These are phyloP conservation scores for Dreissena polymorpha DNA, from an alignment of 1,140 invertebrate genomes.

Conservation along the genomic window DNA sequence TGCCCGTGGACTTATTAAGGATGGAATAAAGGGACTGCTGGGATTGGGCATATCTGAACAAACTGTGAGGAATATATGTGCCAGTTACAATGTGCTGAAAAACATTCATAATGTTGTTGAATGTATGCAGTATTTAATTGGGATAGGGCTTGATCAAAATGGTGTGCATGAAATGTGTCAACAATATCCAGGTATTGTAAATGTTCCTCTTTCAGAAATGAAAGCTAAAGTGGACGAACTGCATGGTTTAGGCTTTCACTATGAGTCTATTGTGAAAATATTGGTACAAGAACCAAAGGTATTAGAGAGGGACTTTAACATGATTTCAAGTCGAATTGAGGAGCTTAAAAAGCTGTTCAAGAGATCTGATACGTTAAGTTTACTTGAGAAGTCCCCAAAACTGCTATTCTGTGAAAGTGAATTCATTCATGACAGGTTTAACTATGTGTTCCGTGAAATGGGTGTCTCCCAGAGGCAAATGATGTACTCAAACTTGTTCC, in stretches of 20 bases:
- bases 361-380: conserved; percentile 50
- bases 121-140: neutral
- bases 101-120: conserved; percentile 17
- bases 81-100: conserved; percentile 3
- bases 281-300: conserved; percentile 7
- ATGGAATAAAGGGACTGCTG: neutral
- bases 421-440: conserved; percentile 65
- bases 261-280: conserved; percentile 1
- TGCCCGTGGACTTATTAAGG: neutral
- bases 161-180: conserved; percentile 8
- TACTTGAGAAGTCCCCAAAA: conserved; percentile 57
- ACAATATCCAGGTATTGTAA: conserved; percentile 2
- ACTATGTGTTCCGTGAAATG: conserved; percentile 71
- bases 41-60: conserved; percentile 6
- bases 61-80: neutral
- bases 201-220: neutral
- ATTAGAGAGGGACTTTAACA: neutral
- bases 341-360: conserved; percentile 59
- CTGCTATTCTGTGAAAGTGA: conserved; percentile 64
- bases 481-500: conserved; percentile 65
- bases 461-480: conserved; percentile 71
- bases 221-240: neutral
- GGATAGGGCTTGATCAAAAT: conserved; percentile 15
- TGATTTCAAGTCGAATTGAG: conserved; percentile 11
- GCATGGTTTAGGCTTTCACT: conserved; percentile 11